Percentiles rank a stretch among this genome's conserved stretches.
phyloP scores from a whole-genome alignment of 2,113 vertebrate genomes.

The Cephalopholis sonnerati region DNA sequence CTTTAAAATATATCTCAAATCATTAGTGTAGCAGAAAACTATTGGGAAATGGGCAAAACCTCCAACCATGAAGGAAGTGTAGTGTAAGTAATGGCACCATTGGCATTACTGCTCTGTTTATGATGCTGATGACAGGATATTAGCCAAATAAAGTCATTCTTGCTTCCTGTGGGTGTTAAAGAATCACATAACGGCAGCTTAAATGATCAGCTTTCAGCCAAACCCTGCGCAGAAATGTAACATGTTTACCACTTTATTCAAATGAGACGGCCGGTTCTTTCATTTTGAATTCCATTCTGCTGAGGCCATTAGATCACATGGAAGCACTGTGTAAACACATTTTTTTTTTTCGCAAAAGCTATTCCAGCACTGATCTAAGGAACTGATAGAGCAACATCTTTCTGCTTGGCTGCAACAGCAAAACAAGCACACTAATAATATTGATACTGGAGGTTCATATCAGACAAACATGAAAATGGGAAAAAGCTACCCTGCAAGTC shows the following conservation, averaged over 20 bases:
- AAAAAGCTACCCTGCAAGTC: constrained; percentile 8
- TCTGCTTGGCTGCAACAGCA: not conserved
- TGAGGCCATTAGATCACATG: not conserved
- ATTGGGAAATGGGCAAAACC: not conserved
- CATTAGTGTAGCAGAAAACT: not conserved
- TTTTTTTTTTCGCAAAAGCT: not conserved
- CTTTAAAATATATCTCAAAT: not conserved
- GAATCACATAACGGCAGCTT: not conserved
- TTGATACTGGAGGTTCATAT: not conserved
- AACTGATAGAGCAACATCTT: not conserved
- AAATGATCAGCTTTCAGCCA: not conserved
- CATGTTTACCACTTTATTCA: constrained; percentile 16
- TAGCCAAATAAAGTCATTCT: not conserved
- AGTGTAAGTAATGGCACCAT: not conserved
- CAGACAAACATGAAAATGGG: not conserved
- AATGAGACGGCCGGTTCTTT: not conserved
- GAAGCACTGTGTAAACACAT: not conserved
- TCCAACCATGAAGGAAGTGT: not conserved
- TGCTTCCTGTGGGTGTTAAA: not conserved
- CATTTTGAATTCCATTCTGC: constrained; percentile 1
- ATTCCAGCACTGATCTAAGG: not conserved
- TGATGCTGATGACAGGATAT: not conserved
- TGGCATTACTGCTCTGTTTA: not conserved
- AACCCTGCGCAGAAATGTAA: not conserved
- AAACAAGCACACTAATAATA: constrained; percentile 13